phyloP scores from a whole-genome alignment of 2,113 vertebrate genomes.

The Piaya cayana region DNA sequence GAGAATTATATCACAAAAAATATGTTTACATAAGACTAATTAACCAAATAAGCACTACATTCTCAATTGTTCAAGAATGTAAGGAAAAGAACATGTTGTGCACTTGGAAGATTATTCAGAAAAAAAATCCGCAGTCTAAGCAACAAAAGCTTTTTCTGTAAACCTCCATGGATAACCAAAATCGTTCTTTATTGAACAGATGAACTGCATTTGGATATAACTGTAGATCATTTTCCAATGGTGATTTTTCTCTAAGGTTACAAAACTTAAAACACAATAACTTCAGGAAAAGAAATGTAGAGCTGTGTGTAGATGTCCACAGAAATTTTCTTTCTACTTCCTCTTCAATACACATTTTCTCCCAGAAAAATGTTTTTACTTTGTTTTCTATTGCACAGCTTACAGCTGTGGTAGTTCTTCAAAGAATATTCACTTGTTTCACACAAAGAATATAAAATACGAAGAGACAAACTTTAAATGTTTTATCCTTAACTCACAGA shows the following conservation, averaged over 20 bases:
- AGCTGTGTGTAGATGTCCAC: neutral
- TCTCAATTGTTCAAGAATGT: neutral
- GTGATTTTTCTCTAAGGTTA: neutral
- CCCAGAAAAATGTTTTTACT: neutral
- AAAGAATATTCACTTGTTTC: neutral
- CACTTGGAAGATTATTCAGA: neutral
- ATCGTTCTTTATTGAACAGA: neutral
- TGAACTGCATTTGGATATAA: neutral
- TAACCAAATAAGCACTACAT: neutral
- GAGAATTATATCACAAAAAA: neutral
- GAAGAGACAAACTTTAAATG: neutral
- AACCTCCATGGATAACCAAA: neutral
- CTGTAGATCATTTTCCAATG: neutral
- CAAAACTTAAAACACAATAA: neutral
- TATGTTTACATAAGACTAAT: neutral
- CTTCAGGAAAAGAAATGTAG: neutral
- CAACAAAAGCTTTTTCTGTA: neutral
- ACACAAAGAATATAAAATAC: neutral
- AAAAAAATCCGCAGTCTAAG: conserved; percentile 15
- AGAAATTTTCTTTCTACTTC: neutral
- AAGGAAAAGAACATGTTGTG: neutral
- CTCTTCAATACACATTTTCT: neutral
- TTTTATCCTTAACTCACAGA: neutral
- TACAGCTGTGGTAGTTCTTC: neutral
- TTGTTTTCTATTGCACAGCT: neutral